Conservation (phyloP, 1,140 invertebrate species). For the Drosophila littoralis region DNA sequence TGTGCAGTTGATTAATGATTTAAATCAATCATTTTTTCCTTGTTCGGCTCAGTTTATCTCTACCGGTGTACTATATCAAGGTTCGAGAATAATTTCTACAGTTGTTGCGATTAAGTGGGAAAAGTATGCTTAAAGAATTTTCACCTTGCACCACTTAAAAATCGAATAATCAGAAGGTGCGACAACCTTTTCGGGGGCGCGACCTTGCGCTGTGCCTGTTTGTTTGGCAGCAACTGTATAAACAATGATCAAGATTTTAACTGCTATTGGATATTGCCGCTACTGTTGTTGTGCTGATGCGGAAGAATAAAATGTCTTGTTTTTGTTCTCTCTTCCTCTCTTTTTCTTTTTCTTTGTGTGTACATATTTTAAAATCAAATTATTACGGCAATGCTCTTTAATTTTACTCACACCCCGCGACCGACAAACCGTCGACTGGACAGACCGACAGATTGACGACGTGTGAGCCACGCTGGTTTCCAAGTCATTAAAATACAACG, state of each 20-base stretch:
- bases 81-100: constrained; percentile 20
- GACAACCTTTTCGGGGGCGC: constrained; percentile 41
- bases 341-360: constrained; percentile 7
- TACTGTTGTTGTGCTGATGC: constrained; percentile 47
- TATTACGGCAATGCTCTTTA: constrained; percentile 78
- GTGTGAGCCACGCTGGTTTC: constrained; percentile 59
- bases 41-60: constrained; percentile 1
- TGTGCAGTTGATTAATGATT: constrained; percentile 1
- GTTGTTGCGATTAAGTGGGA: constrained; percentile 1
- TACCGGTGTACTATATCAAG: constrained; percentile 8
- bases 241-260: constrained; percentile 56
- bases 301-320: constrained; percentile 66
- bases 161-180: constrained; percentile 24
- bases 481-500: constrained; percentile 62
- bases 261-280: constrained; percentile 34
- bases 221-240: constrained; percentile 72
- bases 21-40: constrained; percentile 3
- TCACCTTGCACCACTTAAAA: constrained; percentile 17
- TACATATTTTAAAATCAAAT: constrained; percentile 59
- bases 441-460: constrained; percentile 47
- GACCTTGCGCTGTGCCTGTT: constrained; percentile 56
- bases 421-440: neutral
- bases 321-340: constrained; percentile 40
- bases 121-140: constrained; percentile 4
- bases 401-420: constrained; percentile 62